Percentiles rank a stretch among this genome's conserved stretches.
Evolutionary conservation across 2,113 vertebrate species (phyloP).

Genomic region (Macrotus californicus): DNA sequence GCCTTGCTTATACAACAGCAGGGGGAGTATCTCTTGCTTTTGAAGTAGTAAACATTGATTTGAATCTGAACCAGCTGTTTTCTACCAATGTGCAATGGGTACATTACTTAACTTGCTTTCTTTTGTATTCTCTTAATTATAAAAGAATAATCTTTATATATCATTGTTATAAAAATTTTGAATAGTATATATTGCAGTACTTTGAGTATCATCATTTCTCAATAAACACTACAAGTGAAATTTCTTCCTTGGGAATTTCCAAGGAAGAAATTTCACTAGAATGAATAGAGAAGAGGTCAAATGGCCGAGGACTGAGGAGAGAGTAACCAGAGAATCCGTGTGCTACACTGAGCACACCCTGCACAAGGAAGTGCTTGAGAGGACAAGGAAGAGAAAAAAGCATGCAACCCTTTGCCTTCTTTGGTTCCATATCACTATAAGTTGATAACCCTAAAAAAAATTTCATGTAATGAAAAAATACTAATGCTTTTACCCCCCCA

Average conservation of each 20-base stretch:
- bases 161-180: neutral
- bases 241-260: no score
- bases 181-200: neutral
- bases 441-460: neutral
- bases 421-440: neutral
- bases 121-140: neutral
- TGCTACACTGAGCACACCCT: neutral
- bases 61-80: neutral
- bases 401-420: neutral
- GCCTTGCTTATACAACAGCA: neutral
- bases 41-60: neutral
- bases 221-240: no score
- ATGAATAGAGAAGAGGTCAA: neutral
- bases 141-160: neutral
- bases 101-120: neutral
- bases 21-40: neutral
- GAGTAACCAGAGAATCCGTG: neutral
- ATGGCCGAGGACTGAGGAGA: neutral
- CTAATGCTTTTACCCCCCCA: neutral
- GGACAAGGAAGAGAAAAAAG: neutral
- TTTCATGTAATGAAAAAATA: neutral
- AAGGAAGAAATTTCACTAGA: neutral
- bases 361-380: neutral
- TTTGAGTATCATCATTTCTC: neutral
- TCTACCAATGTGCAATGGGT: neutral